phyloP scores from a whole-genome alignment of 2,113 vertebrate species.

The Cygnus buccinator region DNA sequence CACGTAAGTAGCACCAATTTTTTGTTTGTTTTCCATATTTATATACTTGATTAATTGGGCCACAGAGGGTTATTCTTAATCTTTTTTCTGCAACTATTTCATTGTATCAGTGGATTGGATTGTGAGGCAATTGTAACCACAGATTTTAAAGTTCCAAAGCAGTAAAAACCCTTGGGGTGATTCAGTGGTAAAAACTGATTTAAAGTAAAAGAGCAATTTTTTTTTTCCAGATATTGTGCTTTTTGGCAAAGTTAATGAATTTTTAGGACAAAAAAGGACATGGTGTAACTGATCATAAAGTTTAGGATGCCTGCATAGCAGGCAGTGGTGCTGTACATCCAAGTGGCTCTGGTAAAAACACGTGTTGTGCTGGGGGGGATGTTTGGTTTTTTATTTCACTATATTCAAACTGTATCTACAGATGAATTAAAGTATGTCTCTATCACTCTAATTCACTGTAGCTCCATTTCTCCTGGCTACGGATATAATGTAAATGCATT shows the following conservation, averaged over 20 bases:
- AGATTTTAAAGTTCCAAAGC: background rate
- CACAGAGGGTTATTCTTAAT: background rate
- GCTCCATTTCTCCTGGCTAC: background rate
- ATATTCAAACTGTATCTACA: background rate
- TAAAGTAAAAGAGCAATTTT: background rate
- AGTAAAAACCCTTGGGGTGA: background rate
- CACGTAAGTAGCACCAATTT: background rate
- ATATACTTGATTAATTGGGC: background rate
- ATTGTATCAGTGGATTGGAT: background rate
- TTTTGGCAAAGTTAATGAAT: background rate
- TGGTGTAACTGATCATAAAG: background rate
- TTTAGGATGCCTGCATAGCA: background rate
- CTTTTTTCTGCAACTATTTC: background rate
- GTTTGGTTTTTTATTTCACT: background rate
- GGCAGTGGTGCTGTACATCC: background rate
- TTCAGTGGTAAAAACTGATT: background rate
- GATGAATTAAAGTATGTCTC: background rate
- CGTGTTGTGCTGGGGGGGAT: rapidly evolving
- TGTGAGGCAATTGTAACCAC: background rate
- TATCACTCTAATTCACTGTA: rapidly evolving
- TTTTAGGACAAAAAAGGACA: background rate
- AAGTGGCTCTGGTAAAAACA: background rate
- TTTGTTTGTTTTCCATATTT: background rate
- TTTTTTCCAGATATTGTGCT: background rate
- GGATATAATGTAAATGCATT: background rate